phyloP scores from a whole-genome alignment of 2,113 vertebrate genomes.

The Ctenomys sociabilis region DNA sequence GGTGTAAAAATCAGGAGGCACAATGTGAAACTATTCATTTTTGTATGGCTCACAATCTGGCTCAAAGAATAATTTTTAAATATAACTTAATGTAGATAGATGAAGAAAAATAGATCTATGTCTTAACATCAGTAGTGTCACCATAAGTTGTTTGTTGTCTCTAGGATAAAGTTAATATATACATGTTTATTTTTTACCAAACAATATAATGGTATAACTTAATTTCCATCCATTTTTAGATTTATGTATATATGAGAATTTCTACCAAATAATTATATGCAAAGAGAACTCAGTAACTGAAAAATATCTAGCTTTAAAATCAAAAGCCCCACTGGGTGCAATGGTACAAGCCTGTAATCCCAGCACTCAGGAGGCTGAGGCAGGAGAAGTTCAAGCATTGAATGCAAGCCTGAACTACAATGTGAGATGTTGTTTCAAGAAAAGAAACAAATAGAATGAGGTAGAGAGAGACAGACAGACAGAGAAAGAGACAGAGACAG shows the following conservation, averaged over 20 bases:
- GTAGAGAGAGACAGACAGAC: too few relatives aligned
- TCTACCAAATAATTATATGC: neutral
- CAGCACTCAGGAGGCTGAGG: neutral
- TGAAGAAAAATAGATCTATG: neutral
- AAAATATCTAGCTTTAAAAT: neutral
- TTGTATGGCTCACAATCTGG: neutral
- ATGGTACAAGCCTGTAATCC: neutral
- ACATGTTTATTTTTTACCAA: neutral
- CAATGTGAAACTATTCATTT: neutral
- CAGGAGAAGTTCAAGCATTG: neutral
- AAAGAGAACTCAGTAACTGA: neutral
- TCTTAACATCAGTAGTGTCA: neutral
- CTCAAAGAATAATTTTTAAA: constrained; percentile 31
- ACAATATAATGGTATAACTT: neutral
- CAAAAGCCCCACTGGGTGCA: neutral
- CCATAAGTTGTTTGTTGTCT: neutral
- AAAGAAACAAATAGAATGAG: neutral
- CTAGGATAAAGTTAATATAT: neutral
- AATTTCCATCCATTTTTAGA: neutral
- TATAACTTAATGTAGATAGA: neutral
- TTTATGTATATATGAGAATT: neutral
- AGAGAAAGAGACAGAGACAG: too few relatives aligned
- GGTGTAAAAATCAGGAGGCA: neutral
- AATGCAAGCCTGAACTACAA: neutral
- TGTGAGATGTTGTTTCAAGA: neutral